phyloP scores from a whole-genome alignment of 1,140 invertebrate species.

The Ips typographus region DNA sequence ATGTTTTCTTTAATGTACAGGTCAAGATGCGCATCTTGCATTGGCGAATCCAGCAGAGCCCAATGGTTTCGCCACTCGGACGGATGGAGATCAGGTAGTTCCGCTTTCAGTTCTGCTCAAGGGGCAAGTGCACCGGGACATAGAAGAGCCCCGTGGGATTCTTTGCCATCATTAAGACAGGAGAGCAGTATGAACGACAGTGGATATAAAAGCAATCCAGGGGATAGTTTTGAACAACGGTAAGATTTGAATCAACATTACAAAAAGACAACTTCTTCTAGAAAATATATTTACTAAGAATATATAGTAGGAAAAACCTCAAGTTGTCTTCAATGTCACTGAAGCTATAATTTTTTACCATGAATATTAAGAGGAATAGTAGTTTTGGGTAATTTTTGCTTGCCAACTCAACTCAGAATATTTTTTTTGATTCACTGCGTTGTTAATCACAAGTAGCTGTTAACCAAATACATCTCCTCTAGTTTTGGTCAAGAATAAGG shows the following conservation, averaged over 20 bases:
- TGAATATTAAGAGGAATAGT: too few relatives aligned
- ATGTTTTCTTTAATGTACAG: slow-evolving; percentile 25
- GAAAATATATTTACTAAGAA: too few relatives aligned
- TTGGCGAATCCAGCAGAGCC: slow-evolving; percentile 78
- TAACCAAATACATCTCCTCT: too few relatives aligned
- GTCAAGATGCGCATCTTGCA: slow-evolving; percentile 76
- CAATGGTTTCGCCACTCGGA: slow-evolving; percentile 87
- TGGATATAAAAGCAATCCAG: slow-evolving; percentile 80
- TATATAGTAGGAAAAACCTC: background rate
- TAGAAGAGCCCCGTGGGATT: slow-evolving; percentile 81
- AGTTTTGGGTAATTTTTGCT: too few relatives aligned
- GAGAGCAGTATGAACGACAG: slow-evolving; percentile 81
- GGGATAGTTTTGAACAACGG: slow-evolving; percentile 79
- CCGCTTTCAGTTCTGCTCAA: slow-evolving; percentile 63
- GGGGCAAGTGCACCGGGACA: slow-evolving; percentile 54
- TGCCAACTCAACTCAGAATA: too few relatives aligned
- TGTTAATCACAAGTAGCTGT: too few relatives aligned
- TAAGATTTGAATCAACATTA: background rate
- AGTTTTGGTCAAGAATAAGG: too few relatives aligned
- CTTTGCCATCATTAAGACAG: slow-evolving; percentile 76
- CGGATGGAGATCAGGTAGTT: slow-evolving; percentile 79
- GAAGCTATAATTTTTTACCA: too few relatives aligned
- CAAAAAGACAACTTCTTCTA: too few relatives aligned
- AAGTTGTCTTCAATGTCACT: background rate
- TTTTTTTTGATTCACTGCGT: too few relatives aligned